Conservation (phyloP, 2,797 vertebrate species). For the Gadopsis marmoratus region DNA sequence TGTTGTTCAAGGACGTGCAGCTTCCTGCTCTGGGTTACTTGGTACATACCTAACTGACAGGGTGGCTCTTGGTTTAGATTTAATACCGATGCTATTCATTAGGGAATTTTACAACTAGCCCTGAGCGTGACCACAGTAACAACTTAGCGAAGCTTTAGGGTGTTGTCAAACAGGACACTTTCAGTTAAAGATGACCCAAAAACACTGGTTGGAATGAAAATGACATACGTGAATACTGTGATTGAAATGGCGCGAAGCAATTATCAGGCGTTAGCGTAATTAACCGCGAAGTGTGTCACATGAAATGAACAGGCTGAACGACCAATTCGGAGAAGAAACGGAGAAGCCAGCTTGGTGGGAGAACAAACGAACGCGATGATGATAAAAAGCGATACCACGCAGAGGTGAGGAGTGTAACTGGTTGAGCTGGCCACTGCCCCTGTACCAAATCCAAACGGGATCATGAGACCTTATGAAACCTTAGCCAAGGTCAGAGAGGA, state of each 20-base stretch:
- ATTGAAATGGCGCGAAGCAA: background rate
- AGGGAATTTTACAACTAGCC: constrained; percentile 3
- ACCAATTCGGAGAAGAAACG: background rate
- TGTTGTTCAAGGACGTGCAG: constrained; percentile 36
- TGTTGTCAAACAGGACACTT: background rate
- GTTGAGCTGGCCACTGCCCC: constrained; percentile 69
- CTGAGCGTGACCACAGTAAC: constrained; percentile 9
- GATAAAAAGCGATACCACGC: background rate
- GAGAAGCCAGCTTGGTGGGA: background rate
- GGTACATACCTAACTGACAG: constrained; percentile 53
- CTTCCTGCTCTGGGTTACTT: constrained; percentile 47
- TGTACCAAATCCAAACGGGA: constrained; percentile 74
- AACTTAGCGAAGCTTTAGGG: background rate
- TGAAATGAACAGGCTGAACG: background rate
- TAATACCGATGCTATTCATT: constrained; percentile 40
- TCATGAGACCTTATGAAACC: constrained; percentile 80
- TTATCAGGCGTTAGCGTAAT: background rate
- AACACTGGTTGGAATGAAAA: constrained; percentile 4
- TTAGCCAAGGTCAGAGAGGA: constrained; percentile 83
- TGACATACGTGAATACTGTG: too few relatives aligned
- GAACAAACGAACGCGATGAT: constrained; percentile 28
- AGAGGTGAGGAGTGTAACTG: constrained; percentile 67
- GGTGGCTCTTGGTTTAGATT: constrained; percentile 35
- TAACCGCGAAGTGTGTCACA: constrained; percentile 9
- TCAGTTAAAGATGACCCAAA: constrained; percentile 16